Percentiles rank a stretch among this genome's conserved stretches.
Evolutionary conservation across 2,888 invertebrate species (phyloP).

Genomic region (Saturnia pavonia): DNA sequence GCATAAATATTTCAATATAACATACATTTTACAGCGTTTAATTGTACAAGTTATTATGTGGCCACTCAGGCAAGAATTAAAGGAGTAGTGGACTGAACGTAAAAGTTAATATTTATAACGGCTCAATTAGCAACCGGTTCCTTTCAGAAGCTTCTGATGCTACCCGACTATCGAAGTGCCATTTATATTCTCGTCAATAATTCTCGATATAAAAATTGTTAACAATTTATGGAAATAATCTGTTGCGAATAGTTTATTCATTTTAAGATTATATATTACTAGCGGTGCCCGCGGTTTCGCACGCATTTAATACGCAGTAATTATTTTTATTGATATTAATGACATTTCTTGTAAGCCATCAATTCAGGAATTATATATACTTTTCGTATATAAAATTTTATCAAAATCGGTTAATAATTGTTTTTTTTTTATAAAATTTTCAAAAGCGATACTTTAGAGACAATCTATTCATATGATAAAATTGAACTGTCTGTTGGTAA

Average conservation of each 20-base stretch:
- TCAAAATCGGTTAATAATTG: too few relatives aligned
- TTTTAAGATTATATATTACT: neutral
- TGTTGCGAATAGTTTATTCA: slow-evolving; percentile 1
- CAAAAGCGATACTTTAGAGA: too few relatives aligned
- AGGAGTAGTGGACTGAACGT: slow-evolving; percentile 41
- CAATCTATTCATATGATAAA: too few relatives aligned
- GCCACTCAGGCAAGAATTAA: slow-evolving; percentile 28
- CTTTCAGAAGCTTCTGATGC: slow-evolving; percentile 38
- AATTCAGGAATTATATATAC: too few relatives aligned
- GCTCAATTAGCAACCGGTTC: slow-evolving; percentile 58
- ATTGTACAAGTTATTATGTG: slow-evolving; percentile 17
- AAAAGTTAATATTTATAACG: slow-evolving; percentile 50
- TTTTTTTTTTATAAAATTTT: too few relatives aligned
- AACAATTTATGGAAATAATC: slow-evolving; percentile 43
- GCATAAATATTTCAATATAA: slow-evolving; percentile 16
- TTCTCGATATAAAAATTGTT: slow-evolving; percentile 53
- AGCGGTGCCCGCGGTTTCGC: too few relatives aligned
- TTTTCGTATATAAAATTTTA: too few relatives aligned
- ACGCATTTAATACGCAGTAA: too few relatives aligned
- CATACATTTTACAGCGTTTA: slow-evolving; percentile 12
- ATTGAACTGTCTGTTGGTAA: too few relatives aligned
- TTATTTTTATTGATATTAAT: too few relatives aligned
- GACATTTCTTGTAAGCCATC: too few relatives aligned
- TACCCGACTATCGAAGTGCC: slow-evolving; percentile 38
- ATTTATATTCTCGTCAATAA: slow-evolving; percentile 36